Conservation (phyloP, 2,113 vertebrate genomes). For the Erythrolamprus reginae region DNA sequence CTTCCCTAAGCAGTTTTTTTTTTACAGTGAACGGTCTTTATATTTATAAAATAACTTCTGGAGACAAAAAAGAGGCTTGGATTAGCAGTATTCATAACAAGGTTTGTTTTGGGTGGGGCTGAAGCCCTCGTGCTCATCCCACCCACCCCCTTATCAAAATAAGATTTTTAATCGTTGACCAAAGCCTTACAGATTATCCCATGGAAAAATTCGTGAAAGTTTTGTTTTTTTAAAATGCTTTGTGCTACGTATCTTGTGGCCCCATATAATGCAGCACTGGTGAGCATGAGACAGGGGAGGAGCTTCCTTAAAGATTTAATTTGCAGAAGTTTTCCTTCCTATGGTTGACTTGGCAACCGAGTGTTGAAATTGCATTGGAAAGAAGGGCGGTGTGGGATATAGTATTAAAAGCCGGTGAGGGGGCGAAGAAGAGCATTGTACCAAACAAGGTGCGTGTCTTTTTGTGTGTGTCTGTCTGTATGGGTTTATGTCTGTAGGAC, state of each 20-base stretch:
- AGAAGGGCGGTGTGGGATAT: not conserved
- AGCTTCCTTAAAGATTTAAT: not conserved
- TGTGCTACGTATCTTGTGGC: not conserved
- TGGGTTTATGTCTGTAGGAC: too few relatives aligned
- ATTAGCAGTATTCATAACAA: not conserved
- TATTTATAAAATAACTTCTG: not conserved
- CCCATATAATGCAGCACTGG: not conserved
- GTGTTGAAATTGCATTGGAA: not conserved
- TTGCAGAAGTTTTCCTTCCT: not conserved
- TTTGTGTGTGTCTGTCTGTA: too few relatives aligned
- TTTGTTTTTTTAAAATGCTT: not conserved
- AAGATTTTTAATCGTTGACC: not conserved
- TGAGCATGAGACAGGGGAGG: not conserved
- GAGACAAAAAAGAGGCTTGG: not conserved
- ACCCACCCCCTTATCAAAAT: too few relatives aligned
- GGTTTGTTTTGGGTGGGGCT: not conserved
- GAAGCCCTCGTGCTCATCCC: not conserved
- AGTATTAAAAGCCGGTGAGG: not conserved
- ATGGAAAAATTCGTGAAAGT: not conserved
- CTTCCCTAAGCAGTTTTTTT: not conserved
- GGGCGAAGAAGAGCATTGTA: not conserved
- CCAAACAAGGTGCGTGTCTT: not conserved
- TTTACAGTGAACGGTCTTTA: not conserved
- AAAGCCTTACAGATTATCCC: not conserved
- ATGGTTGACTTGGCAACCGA: constrained; percentile 15